Evolutionary conservation across 2,888 invertebrate genomes (phyloP), one percentile per base, ranked within the genome.

Genomic region (Ferdinandea cuprea): DNA sequence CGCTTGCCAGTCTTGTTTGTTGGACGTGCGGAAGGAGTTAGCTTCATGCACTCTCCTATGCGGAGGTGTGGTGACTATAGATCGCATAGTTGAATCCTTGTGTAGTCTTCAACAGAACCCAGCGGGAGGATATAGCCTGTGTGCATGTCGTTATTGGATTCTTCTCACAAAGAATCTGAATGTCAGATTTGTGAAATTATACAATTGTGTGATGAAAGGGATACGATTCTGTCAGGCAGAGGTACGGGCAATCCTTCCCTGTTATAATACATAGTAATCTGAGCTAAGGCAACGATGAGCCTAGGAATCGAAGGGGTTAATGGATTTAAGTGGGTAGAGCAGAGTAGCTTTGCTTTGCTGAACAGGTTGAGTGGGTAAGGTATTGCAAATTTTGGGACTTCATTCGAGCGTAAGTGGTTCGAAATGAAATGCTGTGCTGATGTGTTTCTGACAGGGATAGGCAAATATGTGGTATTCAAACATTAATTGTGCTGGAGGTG

Each of bases 191-290:
- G 17, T 11, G 35, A 11, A 6, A 19, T 32, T 35, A 35, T 6
- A 35, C 15, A 54, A 54, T 35, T 54, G 32, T 54, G 32, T 11
- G 19, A 54, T 35, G 30, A 52, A 52, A 54, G 35, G 35, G 17
- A 54, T 35, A 19, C 54, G 19, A 17, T 11, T 54, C 35, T 11
- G 19, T 54, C 15, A 11, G 54, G 54, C 3, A 2, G 25, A 25
- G 25, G 25, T 5, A 25, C 25, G 5, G 5, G 25, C 32, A 19
- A 54, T 32, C 19, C 35, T 32, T 17, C 35, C 17, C 3, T 52
- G 19, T 1, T 52, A 32, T n/a, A n/a, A n/a, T n/a, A n/a, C n/a
- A 35, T 37, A 9, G 11, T 35, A 3, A 54, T 54, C 28, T 50
- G 28, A 5, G 46, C 21, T 21, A 48, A 30, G 11, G 2, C 52